These are phyloP conservation scores for Coregonus sp. DNA, from an alignment of 2,797 vertebrate genomes.

Conservation along the genomic window DNA sequence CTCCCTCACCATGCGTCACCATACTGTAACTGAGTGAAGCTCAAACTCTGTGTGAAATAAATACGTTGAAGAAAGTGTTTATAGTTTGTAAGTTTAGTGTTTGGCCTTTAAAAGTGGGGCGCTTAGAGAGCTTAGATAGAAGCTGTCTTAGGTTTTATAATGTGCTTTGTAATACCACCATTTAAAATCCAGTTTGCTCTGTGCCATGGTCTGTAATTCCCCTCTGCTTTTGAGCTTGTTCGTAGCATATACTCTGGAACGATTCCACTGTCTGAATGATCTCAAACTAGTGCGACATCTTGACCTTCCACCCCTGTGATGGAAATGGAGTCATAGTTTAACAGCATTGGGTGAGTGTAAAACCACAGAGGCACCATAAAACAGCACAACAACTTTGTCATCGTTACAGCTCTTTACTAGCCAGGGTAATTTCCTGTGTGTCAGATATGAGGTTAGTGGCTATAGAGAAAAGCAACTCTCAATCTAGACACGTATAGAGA, in stretches of 20 bases:
- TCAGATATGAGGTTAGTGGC: constrained; percentile 3
- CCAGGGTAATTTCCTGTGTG: neutral
- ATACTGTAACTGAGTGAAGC: neutral
- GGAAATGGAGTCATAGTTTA: neutral
- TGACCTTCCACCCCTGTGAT: neutral
- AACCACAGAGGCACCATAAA: neutral
- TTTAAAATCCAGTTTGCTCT: constrained; percentile 6
- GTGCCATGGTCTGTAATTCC: too few relatives aligned
- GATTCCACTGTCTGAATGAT: neutral
- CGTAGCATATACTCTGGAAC: neutral
- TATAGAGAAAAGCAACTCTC: constrained; percentile 9
- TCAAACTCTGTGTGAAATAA: neutral
- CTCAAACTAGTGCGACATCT: neutral
- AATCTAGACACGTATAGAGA: constrained; percentile 4
- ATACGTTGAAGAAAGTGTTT: neutral
- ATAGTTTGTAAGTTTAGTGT: neutral
- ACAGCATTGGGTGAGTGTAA: neutral
- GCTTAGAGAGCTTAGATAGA: neutral
- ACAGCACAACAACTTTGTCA: neutral
- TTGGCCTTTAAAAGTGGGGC: neutral
- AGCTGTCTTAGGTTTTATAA: neutral
- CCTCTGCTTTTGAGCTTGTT: neutral
- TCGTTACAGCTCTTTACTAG: neutral
- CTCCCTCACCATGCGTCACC: neutral
- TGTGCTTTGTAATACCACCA: neutral